A percentile compares a stretch with the other conserved stretches of the same genome.
Conservation (phyloP, 2,888 invertebrate genomes). For the Hylaea fasciaria region DNA sequence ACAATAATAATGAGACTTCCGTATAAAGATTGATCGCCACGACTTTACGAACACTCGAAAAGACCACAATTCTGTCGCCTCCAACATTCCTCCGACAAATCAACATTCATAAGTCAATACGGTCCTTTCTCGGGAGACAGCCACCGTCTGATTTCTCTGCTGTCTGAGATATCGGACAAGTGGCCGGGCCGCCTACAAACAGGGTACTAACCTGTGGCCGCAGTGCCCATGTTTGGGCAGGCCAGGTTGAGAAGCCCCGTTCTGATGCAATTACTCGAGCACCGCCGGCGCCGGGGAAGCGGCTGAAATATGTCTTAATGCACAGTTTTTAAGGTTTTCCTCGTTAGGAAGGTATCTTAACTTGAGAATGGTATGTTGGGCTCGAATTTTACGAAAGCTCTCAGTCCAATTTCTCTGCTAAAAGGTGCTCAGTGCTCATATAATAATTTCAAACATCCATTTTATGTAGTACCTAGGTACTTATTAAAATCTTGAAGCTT, state of each 20-base stretch:
- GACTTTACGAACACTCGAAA: not conserved
- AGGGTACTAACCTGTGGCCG: not conserved
- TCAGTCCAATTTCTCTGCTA: not conserved
- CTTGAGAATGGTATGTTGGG: constrained; percentile 17
- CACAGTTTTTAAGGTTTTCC: constrained; percentile 15
- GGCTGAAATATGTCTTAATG: constrained; percentile 37
- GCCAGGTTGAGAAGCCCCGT: constrained; percentile 56
- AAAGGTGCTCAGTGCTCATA: not conserved
- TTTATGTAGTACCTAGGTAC: too few relatives aligned
- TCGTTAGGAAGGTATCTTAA: constrained; percentile 17
- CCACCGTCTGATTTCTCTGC: constrained; percentile 27
- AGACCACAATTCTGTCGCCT: constrained; percentile 11
- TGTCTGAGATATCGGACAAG: constrained; percentile 23
- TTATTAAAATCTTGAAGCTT: too few relatives aligned
- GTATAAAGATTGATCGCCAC: too few relatives aligned
- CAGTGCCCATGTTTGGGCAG: constrained; percentile 56
- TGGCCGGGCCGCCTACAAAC: constrained; percentile 11
- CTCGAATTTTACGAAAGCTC: constrained; percentile 9
- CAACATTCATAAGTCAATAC: constrained; percentile 26
- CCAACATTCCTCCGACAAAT: constrained; percentile 16
- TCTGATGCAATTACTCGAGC: constrained; percentile 53
- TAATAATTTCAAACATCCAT: too few relatives aligned
- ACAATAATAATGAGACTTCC: too few relatives aligned
- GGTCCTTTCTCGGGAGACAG: constrained; percentile 13
- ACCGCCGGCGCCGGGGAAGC: constrained; percentile 42